Evolutionary conservation across 2,888 invertebrate genomes (phyloP).

Genomic region (Antheraea assamensis): DNA sequence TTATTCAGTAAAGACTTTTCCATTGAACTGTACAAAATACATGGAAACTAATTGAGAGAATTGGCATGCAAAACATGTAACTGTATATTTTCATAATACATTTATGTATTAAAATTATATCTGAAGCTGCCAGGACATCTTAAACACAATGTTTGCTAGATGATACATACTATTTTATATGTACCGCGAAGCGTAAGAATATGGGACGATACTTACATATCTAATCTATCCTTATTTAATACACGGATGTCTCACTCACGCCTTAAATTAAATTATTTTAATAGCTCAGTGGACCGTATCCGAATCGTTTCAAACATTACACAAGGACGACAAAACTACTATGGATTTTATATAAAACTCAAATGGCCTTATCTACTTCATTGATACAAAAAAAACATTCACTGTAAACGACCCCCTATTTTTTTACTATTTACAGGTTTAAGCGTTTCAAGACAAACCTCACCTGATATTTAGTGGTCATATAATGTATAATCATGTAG

Average conservation of each 20-base stretch:
- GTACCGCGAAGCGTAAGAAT: background rate
- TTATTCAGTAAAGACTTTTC: background rate
- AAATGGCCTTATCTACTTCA: background rate
- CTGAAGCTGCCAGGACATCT: background rate
- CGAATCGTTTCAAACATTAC: background rate
- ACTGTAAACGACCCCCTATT: background rate
- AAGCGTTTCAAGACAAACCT: too few species aligned
- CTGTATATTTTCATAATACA: background rate
- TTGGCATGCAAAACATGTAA: background rate
- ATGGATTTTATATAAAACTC: background rate
- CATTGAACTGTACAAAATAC: background rate
- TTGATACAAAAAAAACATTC: background rate
- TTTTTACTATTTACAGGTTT: too few species aligned
- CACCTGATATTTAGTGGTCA: too few species aligned
- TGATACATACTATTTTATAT: background rate
- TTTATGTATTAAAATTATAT: background rate
- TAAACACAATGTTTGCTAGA: background rate
- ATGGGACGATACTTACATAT: background rate
- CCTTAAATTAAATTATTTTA: background rate
- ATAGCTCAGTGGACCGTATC: constrained; percentile 3
- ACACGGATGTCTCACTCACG: constrained; percentile 2
- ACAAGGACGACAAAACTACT: background rate
- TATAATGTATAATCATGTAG: too few species aligned
- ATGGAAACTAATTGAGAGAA: background rate
- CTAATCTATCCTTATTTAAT: constrained; percentile 8